A percentile compares a stretch with the other conserved stretches of the same genome.
Conservation (phyloP, 2,113 vertebrate genomes). For the Psilopsiagon aurifrons region DNA sequence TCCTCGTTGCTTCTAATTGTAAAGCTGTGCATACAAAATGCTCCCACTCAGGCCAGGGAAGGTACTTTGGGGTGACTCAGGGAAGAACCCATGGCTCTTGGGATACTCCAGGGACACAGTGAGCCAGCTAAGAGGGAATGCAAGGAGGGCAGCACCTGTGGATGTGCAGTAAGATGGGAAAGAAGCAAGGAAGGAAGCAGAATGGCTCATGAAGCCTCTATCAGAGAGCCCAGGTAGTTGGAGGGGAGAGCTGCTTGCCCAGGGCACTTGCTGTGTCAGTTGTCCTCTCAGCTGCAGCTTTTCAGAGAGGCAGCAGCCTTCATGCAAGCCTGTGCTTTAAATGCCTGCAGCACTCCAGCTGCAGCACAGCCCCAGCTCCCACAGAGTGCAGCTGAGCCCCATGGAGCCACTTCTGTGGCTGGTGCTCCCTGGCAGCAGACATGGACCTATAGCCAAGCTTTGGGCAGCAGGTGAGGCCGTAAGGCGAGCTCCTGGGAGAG, state of each 20-base stretch:
- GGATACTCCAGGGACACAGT: rapidly evolving
- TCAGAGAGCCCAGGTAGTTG: neutral
- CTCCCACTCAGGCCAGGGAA: neutral
- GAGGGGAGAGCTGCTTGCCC: rapidly evolving
- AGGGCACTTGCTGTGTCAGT: rapidly evolving
- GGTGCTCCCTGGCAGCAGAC: neutral
- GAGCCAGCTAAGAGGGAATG: neutral
- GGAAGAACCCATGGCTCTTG: neutral
- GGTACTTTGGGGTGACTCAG: rapidly evolving
- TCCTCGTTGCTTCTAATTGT: neutral
- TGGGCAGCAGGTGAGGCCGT: neutral
- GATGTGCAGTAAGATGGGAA: neutral
- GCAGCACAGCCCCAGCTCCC: rapidly evolving
- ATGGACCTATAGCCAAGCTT: rapidly evolving
- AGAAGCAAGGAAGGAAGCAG: neutral
- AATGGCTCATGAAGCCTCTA: rapidly evolving
- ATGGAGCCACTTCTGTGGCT: rapidly evolving
- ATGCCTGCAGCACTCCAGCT: rapidly evolving
- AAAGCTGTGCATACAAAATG: neutral
- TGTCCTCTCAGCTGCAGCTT: neutral
- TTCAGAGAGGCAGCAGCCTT: neutral
- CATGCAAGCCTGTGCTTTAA: neutral
- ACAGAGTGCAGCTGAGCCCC: rapidly evolving
- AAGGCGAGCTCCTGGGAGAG: neutral
- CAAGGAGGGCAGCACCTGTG: neutral